Conservation (phyloP, 2,113 vertebrate species). For the mouse (Mus musculus) region DNA sequence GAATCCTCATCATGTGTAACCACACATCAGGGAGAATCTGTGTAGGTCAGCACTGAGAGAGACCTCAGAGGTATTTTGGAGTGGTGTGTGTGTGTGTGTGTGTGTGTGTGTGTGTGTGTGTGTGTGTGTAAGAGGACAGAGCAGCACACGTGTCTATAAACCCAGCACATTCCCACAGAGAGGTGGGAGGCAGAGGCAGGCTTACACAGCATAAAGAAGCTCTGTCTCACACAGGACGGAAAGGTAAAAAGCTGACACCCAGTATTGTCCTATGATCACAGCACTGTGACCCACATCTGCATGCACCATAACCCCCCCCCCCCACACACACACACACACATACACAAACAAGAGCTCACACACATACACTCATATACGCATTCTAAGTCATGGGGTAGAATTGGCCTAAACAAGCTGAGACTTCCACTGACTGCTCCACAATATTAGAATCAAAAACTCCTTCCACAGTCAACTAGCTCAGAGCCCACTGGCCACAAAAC, state of each 20-base stretch:
- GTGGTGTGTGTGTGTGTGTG: background rate
- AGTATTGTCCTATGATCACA: background rate
- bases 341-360: background rate
- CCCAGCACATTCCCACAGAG: background rate
- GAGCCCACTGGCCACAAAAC: background rate
- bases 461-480: background rate
- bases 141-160: background rate
- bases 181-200: background rate
- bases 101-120: background rate
- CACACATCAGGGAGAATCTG: background rate
- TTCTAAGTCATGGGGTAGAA: background rate
- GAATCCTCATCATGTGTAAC: background rate
- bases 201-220: background rate
- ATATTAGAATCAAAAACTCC: constrained; percentile 15
- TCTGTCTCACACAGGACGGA: background rate
- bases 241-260: background rate
- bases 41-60: background rate
- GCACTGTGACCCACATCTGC: background rate
- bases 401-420: background rate
- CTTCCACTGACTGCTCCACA: background rate
- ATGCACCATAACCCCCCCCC: background rate
- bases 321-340: too few relatives aligned
- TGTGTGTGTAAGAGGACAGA: background rate
- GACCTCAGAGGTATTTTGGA: background rate
- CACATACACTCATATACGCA: background rate